A percentile compares a stretch with the other conserved stretches of the same genome.
Conservation (phyloP, 2,888 invertebrate genomes). For the Apamea sordens region DNA sequence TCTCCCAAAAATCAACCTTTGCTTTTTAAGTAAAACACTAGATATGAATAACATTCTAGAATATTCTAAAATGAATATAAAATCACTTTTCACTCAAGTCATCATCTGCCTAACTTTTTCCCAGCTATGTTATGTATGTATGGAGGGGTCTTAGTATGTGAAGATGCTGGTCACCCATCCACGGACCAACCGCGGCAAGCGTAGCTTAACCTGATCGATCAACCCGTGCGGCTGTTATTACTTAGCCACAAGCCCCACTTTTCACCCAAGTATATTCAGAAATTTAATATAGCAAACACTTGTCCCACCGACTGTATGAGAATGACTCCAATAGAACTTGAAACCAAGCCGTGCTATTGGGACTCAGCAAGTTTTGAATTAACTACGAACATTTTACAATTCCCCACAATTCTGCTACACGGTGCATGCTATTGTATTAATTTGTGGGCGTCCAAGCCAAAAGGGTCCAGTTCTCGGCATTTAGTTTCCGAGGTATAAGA, state of each 20-base stretch:
- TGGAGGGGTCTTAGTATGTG: no score
- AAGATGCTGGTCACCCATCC: no score
- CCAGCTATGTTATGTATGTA: no score
- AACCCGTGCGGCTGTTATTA: no score
- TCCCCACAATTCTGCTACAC: constrained; percentile 19
- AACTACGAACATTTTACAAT: constrained; percentile 30
- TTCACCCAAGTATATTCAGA: background rate
- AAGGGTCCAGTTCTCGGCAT: no score
- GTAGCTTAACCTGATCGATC: no score
- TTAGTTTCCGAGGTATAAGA: no score
- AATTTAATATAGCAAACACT: constrained; percentile 36
- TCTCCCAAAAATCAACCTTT: background rate
- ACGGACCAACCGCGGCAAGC: no score
- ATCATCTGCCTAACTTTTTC: no score
- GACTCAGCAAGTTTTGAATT: constrained; percentile 22
- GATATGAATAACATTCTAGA: background rate
- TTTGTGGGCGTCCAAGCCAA: background rate
- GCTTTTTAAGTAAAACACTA: background rate
- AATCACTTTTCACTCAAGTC: no score
- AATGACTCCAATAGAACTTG: constrained; percentile 66
- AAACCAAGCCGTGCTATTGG: constrained; percentile 61
- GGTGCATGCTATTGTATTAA: constrained; percentile 29
- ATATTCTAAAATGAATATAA: background rate
- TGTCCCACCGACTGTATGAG: constrained; percentile 57
- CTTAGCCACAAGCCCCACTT: no score